Conservation (phyloP, 2,113 vertebrate genomes). For the Crotalus helleri region DNA sequence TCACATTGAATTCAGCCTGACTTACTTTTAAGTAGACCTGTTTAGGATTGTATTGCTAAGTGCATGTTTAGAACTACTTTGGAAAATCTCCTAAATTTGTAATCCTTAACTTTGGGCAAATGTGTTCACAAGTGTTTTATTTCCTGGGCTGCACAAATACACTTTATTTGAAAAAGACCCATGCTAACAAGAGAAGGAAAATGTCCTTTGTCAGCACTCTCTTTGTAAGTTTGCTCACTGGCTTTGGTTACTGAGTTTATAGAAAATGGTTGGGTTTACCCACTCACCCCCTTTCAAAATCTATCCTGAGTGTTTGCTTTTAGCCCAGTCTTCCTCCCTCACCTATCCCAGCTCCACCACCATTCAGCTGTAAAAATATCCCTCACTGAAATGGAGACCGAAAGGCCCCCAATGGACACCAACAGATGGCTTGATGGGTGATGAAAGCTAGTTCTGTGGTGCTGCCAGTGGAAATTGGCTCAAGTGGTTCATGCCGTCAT, state of each 20-base stretch:
- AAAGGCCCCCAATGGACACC: constrained; percentile 33
- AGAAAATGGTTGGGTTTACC: constrained; percentile 14
- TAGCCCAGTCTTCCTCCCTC: constrained; percentile 32
- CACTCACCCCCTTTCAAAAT: constrained; percentile 34
- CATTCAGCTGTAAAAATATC: constrained; percentile 63
- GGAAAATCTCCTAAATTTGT: background rate
- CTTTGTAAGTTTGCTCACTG: background rate
- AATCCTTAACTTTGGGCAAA: background rate
- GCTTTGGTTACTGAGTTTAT: constrained; percentile 43
- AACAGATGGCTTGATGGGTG: constrained; percentile 46
- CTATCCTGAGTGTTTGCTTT: constrained; percentile 27
- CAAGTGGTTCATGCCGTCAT: constrained; percentile 45
- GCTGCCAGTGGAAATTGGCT: constrained; percentile 58
- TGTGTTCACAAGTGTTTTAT: background rate
- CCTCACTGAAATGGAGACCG: constrained; percentile 28
- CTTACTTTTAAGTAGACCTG: background rate
- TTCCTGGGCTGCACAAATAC: background rate
- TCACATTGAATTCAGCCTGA: background rate
- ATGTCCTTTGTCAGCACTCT: background rate
- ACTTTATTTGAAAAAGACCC: background rate
- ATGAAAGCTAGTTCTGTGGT: constrained; percentile 47
- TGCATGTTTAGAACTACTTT: background rate
- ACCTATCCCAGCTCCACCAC: background rate
- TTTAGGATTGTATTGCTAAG: background rate
- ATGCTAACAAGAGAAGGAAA: background rate